Base-by-base conservation (phyloP, 2,888 invertebrate species). In the Cheilosia variabilis region DNA sequence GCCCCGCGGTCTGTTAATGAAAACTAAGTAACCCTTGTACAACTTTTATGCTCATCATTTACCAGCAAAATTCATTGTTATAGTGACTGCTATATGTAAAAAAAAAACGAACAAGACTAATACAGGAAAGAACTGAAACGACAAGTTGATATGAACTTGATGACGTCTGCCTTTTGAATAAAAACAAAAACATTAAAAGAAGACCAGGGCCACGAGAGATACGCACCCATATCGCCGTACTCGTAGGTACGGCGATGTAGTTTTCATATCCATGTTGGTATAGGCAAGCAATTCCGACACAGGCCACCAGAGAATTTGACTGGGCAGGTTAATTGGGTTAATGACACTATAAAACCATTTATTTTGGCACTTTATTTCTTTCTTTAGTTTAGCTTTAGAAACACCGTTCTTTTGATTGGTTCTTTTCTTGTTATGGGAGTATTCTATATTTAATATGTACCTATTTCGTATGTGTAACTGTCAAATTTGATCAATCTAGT, bases 321-420 rank as follows among this genome's bases (percentile, higher is more conserved):
- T 52, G 22, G 37, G 24, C 58, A 66, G 79, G 65, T 72, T 72
- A 72, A 72, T 72, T 79, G 55, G 79, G 72, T 72, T 72, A 79
- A 79, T 79, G 66, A 60, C 6, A 45, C 43, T 34, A 63, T 22
- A 34, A 52, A 62, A 27, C 24, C n/a, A 34, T 17, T 69, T 22
- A 6, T 45, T 41, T 41, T 58, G 22, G 6, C 27, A 24, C 45
- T 63, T 52, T 27, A 27, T 15, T 65, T 22, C 19, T 27, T 27
- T 27, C 6, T 1, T 27, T 50, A 50, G 50, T 50, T 9, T 10
- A 24, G 13, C 2, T n/a, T n/a, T 4, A 50, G 22, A 19, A 27
- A 43, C 4, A 4, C 6, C 2, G 15, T n/a, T n/a, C 15, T n/a
- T n/a, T n/a, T n/a, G n/a, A n/a, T n/a, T n/a, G n/a, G n/a, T n/a